Evolutionary conservation across 2,888 invertebrate genomes (phyloP).

Genomic region (Tetranychus piercei): DNA sequence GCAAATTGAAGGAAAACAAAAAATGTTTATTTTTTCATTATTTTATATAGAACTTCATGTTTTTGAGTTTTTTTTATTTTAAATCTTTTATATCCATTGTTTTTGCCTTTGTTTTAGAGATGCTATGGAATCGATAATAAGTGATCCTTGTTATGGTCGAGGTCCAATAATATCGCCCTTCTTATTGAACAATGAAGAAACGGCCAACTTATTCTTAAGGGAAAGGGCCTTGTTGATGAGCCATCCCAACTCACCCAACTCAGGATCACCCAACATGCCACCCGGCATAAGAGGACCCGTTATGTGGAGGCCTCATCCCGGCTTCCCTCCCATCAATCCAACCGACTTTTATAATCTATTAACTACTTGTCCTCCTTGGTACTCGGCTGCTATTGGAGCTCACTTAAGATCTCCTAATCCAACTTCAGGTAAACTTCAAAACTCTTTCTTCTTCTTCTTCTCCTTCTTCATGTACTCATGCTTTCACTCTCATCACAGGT

Average conservation of each 20-base stretch:
- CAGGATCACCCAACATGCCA: background rate
- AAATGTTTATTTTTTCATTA: background rate
- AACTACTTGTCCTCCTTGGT: constrained; percentile 12
- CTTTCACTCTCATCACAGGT: background rate
- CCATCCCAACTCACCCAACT: background rate
- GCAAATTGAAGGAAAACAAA: too few species aligned
- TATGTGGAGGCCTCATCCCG: constrained; percentile 16
- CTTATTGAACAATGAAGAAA: constrained; percentile 23
- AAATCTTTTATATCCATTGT: too few species aligned
- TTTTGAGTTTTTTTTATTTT: background rate
- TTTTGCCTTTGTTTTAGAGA: constrained; percentile 41
- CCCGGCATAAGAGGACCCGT: constrained; percentile 5
- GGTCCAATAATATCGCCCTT: constrained; percentile 21
- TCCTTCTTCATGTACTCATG: background rate
- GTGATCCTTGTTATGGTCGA: constrained; percentile 23
- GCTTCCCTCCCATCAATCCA: constrained; percentile 11
- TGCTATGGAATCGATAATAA: constrained; percentile 47
- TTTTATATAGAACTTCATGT: background rate
- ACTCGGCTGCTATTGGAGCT: constrained; percentile 10
- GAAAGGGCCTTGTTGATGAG: constrained; percentile 16
- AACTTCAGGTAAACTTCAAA: background rate
- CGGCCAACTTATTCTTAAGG: constrained; percentile 18
- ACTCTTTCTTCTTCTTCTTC: background rate
- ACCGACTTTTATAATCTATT: constrained; percentile 15
- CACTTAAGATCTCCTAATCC: constrained; percentile 1